Conservation (phyloP, 2,797 vertebrate genomes). For the Melanotaenia boesemani region DNA sequence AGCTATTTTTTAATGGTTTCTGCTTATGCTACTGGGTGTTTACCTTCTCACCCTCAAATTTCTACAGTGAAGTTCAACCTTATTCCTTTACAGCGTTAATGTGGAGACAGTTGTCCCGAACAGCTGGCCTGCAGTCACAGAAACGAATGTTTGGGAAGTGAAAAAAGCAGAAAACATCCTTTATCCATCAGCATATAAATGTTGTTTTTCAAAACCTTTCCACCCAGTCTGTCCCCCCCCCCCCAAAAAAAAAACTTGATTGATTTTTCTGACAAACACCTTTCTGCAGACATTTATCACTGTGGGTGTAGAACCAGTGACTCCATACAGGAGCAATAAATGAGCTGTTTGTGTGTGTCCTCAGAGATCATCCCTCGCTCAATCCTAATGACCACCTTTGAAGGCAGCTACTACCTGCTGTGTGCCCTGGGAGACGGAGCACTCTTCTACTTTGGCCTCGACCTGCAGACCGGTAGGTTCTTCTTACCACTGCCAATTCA, state of each 20-base stretch:
- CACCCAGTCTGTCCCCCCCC: slow-evolving; percentile 9
- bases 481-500: neutral
- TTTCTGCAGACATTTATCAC: slow-evolving; percentile 52
- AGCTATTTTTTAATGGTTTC: no score
- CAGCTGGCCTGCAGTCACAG: slow-evolving; percentile 35
- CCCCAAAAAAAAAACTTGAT: slow-evolving; percentile 18
- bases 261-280: slow-evolving; percentile 55
- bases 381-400: slow-evolving; percentile 99
- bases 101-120: slow-evolving; percentile 10
- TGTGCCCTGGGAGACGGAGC: slow-evolving; percentile 98
- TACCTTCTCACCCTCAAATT: neutral
- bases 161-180: slow-evolving; percentile 31
- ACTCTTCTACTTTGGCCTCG: slow-evolving; percentile 98
- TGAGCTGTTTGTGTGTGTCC: slow-evolving; percentile 55
- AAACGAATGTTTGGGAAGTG: slow-evolving; percentile 30
- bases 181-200: slow-evolving; percentile 37
- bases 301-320: slow-evolving; percentile 33
- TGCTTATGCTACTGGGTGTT: neutral
- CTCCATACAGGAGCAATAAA: slow-evolving; percentile 43
- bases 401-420: slow-evolving; percentile 96
- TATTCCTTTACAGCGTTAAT: slow-evolving; percentile 9
- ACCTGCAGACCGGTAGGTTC: slow-evolving; percentile 91
- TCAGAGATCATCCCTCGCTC: slow-evolving; percentile 98
- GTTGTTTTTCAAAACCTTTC: slow-evolving; percentile 21
- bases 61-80: slow-evolving; percentile 5